Evolutionary conservation across 2,797 vertebrate species (phyloP).

Genomic region (Trachurus trachurus): DNA sequence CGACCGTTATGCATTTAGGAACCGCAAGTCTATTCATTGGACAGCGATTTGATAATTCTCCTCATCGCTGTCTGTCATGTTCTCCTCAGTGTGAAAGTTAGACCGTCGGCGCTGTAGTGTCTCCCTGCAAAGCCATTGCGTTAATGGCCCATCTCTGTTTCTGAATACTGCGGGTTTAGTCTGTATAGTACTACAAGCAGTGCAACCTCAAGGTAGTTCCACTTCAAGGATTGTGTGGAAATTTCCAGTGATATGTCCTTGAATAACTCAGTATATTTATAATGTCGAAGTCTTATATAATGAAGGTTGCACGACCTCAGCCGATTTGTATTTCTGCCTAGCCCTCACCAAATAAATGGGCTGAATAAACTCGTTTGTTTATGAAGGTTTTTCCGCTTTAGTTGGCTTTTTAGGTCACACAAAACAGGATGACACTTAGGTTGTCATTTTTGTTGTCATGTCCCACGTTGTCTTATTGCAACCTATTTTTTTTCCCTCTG

Average conservation of each 20-base stretch:
- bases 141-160: slow-evolving; percentile 75
- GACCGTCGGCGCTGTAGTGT: slow-evolving; percentile 66
- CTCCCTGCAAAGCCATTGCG: slow-evolving; percentile 72
- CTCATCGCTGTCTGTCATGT: slow-evolving; percentile 29
- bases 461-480: slow-evolving; percentile 35
- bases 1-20: slow-evolving; percentile 14
- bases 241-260: slow-evolving; percentile 48
- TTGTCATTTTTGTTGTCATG: slow-evolving; percentile 23
- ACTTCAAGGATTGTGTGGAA: slow-evolving; percentile 45
- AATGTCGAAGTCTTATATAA: slow-evolving; percentile 72
- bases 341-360: slow-evolving; percentile 36
- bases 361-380: slow-evolving; percentile 38
- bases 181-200: slow-evolving; percentile 34
- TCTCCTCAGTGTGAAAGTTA: slow-evolving; percentile 83
- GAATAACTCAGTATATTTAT: slow-evolving; percentile 51
- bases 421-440: neutral
- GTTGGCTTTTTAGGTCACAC: neutral
- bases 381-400: neutral
- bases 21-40: slow-evolving; percentile 27
- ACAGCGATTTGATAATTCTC: slow-evolving; percentile 4
- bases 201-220: slow-evolving; percentile 43
- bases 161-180: slow-evolving; percentile 64
- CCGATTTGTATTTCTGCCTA: slow-evolving; percentile 27
- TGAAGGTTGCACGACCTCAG: slow-evolving; percentile 69
- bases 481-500: slow-evolving; percentile 26